A percentile compares a stretch with the other conserved stretches of the same genome.
phyloP scores from a whole-genome alignment of 1,140 invertebrate genomes.

The Metaphire vulgaris region DNA sequence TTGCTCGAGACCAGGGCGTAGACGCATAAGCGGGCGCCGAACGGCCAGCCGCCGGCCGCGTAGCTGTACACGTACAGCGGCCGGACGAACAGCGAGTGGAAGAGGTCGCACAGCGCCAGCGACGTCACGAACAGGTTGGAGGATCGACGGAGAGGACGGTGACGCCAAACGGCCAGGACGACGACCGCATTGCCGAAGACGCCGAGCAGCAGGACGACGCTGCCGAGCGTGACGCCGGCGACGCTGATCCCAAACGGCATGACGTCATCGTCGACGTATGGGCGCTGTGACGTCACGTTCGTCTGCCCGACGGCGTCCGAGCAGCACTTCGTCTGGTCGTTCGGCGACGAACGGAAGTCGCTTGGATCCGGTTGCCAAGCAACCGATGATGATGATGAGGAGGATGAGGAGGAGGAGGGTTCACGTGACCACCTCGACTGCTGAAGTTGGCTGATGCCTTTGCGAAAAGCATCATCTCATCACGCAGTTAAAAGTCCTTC shows the following conservation, averaged over 20 bases:
- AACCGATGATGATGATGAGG: no score
- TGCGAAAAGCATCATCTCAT: no score
- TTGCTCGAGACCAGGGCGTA: constrained; percentile 26
- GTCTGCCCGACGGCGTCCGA: no score
- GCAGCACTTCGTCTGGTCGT: no score
- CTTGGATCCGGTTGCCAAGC: no score
- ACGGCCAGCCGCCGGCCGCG: constrained; percentile 10
- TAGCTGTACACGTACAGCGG: constrained; percentile 26
- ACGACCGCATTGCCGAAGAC: constrained; percentile 23
- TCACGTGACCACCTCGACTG: no score
- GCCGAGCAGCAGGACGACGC: constrained; percentile 12
- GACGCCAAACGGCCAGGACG: constrained; percentile 16
- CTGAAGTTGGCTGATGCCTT: no score
- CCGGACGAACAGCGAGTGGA: constrained; percentile 16
- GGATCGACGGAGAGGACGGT: background rate
- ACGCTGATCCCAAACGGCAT: background rate
- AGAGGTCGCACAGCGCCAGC: constrained; percentile 22
- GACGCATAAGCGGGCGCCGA: constrained; percentile 18
- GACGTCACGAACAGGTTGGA: constrained; percentile 25
- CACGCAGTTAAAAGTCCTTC: no score
- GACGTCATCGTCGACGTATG: background rate
- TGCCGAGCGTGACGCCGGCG: background rate
- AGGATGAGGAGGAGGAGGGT: no score
- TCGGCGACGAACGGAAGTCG: no score
- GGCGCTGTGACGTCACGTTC: background rate